These are phyloP conservation scores for Pocillopora grandis DNA, from an alignment of 92 coral and sea anemone species.

Conservation along the genomic window DNA sequence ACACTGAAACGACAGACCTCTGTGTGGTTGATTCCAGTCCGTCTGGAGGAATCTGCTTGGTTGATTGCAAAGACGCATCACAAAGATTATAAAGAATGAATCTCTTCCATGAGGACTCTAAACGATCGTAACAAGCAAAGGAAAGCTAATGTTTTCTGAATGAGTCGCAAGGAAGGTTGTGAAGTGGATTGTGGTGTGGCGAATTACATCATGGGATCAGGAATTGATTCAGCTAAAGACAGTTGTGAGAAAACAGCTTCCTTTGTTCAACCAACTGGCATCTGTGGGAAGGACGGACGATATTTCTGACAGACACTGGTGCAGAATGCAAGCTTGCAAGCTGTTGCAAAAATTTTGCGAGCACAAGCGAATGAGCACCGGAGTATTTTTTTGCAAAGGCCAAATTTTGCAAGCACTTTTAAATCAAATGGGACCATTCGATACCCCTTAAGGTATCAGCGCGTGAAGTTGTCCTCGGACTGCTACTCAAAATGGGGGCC, in stretches of 20 bases:
- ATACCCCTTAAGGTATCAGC: slow-evolving; percentile 7
- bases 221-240: slow-evolving; percentile 27
- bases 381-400: too few relatives aligned
- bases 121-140: slow-evolving; percentile 20
- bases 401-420: too few relatives aligned
- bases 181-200: slow-evolving; percentile 25
- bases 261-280: slow-evolving; percentile 38
- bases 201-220: slow-evolving; percentile 38
- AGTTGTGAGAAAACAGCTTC: slow-evolving; percentile 38
- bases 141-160: slow-evolving; percentile 29
- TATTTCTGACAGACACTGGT: slow-evolving; percentile 31
- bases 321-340: background rate
- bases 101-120: slow-evolving; percentile 13
- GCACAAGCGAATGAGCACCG: too few relatives aligned
- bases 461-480: slow-evolving; percentile 36
- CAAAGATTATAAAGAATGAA: slow-evolving; percentile 28
- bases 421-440: too few relatives aligned
- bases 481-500: slow-evolving; percentile 30
- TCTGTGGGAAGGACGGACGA: slow-evolving; percentile 35
- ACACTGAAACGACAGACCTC: too few relatives aligned
- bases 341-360: too few relatives aligned
- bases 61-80: slow-evolving; percentile 39
- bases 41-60: slow-evolving; percentile 37
- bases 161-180: slow-evolving; percentile 28
- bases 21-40: slow-evolving; percentile 8